Conservation (phyloP, 2,113 vertebrate species). For the Chaetodon trifascialis region DNA sequence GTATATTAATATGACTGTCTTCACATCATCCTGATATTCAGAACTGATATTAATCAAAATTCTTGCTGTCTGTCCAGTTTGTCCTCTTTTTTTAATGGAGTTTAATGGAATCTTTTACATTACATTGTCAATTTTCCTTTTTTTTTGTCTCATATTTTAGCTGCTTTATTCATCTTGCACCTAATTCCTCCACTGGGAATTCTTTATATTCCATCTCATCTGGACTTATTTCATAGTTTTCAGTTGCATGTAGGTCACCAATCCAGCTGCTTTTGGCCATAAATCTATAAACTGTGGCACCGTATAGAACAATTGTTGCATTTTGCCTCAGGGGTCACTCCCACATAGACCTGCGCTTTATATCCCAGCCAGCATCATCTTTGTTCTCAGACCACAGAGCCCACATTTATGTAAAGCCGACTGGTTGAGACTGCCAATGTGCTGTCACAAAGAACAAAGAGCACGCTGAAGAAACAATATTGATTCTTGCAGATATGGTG, state of each 20-base stretch:
- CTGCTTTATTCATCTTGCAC: neutral
- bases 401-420: slow-evolving; percentile 58
- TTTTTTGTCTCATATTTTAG: neutral
- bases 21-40: too few relatives aligned
- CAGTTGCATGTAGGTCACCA: slow-evolving; percentile 26
- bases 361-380: slow-evolving; percentile 37
- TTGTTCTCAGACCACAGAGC: slow-evolving; percentile 45
- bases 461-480: slow-evolving; percentile 36
- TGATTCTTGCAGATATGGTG: slow-evolving; percentile 59
- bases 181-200: neutral
- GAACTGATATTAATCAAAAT: neutral
- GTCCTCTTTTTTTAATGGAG: too few relatives aligned
- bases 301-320: slow-evolving; percentile 16
- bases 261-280: slow-evolving; percentile 15
- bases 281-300: slow-evolving; percentile 21
- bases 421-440: slow-evolving; percentile 39
- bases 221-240: neutral
- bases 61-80: neutral
- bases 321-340: slow-evolving; percentile 62
- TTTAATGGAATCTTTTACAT: neutral
- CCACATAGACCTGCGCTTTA: slow-evolving; percentile 50
- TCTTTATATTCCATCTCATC: slow-evolving; percentile 1
- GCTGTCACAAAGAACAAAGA: slow-evolving; percentile 57
- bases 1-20: too few relatives aligned
- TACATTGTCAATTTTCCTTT: neutral